A percentile compares a stretch with the other conserved stretches of the same genome.
These are phyloP conservation scores for Piezodorus guildinii DNA, from an alignment of 1,140 invertebrate genomes.

Conservation along the genomic window DNA sequence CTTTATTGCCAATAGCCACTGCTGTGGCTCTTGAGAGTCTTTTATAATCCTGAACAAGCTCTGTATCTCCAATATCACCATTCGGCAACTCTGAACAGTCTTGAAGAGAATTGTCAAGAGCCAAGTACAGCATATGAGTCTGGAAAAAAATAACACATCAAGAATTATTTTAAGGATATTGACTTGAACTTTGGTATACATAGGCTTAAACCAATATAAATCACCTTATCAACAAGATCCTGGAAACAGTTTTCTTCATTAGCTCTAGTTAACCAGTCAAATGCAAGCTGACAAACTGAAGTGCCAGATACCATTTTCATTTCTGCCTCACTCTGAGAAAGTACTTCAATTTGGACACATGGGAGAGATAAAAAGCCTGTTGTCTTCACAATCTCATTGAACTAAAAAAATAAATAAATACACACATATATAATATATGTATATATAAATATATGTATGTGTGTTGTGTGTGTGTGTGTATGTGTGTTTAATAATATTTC, in stretches of 20 bases:
- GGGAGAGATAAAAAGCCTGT: conserved; percentile 46
- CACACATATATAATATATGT: no score
- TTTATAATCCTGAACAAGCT: conserved; percentile 72
- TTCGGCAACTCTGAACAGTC: conserved; percentile 63
- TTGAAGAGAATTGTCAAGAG: conserved; percentile 60
- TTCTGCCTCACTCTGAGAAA: conserved; percentile 50
- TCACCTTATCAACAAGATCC: conserved; percentile 19
- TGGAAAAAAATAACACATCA: conserved; percentile 32
- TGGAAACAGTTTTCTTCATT: conserved; percentile 16
- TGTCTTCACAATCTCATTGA: conserved; percentile 44
- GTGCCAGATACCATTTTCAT: conserved; percentile 44
- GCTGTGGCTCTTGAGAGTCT: conserved; percentile 43
- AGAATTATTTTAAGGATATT: background rate
- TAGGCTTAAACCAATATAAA: background rate
- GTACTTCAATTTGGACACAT: conserved; percentile 51
- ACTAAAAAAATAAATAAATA: conserved; percentile 32
- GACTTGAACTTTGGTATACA: background rate
- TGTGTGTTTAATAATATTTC: no score
- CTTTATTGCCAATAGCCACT: conserved; percentile 32
- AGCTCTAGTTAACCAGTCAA: conserved; percentile 47
- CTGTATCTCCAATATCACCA: conserved; percentile 53
- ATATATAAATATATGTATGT: no score
- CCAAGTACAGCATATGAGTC: conserved; percentile 66
- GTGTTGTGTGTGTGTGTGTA: no score
- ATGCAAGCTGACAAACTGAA: conserved; percentile 50